These are phyloP conservation scores for Choreutis nemorana DNA, from an alignment of 2,888 invertebrate genomes.

Conservation along the genomic window DNA sequence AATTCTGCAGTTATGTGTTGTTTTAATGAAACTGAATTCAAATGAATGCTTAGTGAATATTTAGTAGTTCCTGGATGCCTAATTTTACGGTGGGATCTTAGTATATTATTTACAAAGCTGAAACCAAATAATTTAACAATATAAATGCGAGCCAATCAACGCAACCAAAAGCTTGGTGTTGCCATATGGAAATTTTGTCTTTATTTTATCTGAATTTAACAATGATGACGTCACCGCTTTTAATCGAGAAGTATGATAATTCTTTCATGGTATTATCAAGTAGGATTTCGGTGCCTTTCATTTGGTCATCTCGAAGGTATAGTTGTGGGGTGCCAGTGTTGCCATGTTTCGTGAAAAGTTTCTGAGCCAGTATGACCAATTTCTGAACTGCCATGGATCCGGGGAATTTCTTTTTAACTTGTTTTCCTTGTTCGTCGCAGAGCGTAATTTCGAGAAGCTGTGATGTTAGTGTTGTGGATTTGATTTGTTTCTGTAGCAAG, in stretches of 20 bases:
- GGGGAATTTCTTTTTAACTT: conserved; percentile 76
- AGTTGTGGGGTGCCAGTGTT: conserved; percentile 42
- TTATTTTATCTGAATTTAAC: conserved; percentile 67
- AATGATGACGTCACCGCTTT: conserved; percentile 82
- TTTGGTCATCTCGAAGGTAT: conserved; percentile 62
- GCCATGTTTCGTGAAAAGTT: conserved; percentile 69
- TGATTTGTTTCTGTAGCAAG: conserved; percentile 62
- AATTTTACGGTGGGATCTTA: too few species aligned
- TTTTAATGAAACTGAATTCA: too few species aligned
- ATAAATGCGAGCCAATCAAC: conserved; percentile 21
- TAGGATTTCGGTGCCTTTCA: conserved; percentile 72
- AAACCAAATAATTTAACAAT: conserved; percentile 15
- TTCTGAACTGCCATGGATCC: conserved; percentile 84
- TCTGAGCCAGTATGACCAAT: conserved; percentile 79
- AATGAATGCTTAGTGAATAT: too few species aligned
- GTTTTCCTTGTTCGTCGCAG: conserved; percentile 61
- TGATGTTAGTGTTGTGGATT: conserved; percentile 70
- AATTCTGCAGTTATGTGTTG: too few species aligned
- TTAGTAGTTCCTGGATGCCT: too few species aligned
- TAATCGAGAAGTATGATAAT: conserved; percentile 83
- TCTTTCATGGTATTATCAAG: conserved; percentile 86
- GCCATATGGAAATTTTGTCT: conserved; percentile 13
- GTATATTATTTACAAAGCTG: conserved; percentile 49
- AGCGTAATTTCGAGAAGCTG: conserved; percentile 70
- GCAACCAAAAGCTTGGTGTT: conserved; percentile 14